Base-by-base conservation (phyloP, 2,113 vertebrate genomes). In the Desmodus rotundus region DNA sequence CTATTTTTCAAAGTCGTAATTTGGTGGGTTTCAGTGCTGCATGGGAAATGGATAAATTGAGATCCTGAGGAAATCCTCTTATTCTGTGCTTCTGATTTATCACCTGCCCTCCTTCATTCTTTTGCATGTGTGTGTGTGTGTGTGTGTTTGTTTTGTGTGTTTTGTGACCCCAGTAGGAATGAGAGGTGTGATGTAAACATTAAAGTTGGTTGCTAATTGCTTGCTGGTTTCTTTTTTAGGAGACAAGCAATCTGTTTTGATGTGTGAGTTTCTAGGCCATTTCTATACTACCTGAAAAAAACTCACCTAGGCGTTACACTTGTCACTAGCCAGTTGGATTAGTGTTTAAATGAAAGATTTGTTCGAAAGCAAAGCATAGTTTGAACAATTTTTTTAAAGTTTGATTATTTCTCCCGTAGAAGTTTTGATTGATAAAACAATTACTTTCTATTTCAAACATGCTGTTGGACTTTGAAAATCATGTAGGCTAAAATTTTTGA, bases 361-460 rank as follows among this genome's bases (percentile, higher is more conserved):
- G 20, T 82, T 8, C 2, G 20, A 84, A 89, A 89, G 50, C 17
- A 28, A 85, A 70, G 31, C 33, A 36, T 31, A 38, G 10, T 80
- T 77, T 50, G 84, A 93, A 61, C 22, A 73, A 9, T 89, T 80
- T 50, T 84, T 17, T 50, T 13, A 54, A 83, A 83, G n/a, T 88
- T 78, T 87, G 70, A 45, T n/a, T 94, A 65, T 90, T 87, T 52
- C 33, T 91, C 5, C 14, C 43, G 68, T 33, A 33, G 38, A 92
- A 22, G 50, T 97, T 97, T 96, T 95, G 41, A 92, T 61, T 47
- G 16, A 52, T 89, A 50, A 65, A 74, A 97, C 11, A 45, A 83
- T 89, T 94, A 38, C 77, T 89, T 96, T 95, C 16, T 94, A n/a
- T 68, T 95, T 95, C 65, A 80, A 67, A 70, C 43, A 14, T 96